Evolutionary conservation across 2,113 vertebrate genomes (phyloP), one percentile per base, ranked within the genome.

Genomic region (Bubo scandiacus): DNA sequence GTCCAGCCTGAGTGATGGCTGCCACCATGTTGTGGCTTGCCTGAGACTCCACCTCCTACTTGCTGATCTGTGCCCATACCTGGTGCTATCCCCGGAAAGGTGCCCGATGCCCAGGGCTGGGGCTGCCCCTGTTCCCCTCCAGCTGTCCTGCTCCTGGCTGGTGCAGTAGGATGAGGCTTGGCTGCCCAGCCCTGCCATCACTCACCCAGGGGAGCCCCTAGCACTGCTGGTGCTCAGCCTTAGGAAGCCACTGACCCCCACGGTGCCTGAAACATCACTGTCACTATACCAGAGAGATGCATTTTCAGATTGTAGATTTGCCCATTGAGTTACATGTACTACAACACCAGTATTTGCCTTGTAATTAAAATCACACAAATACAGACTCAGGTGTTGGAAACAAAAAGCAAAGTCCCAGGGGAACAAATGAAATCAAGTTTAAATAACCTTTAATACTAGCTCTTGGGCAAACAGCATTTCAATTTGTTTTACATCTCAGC

Each of bases 161-260:
- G 12, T 16, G 11, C 2, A 6, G 3, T 52, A 18, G 16, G 32
- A 19, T 1, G 2, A 13, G 2, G 12, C 8, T 6, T 40, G 29
- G 16, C 13, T 66, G 3, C 14, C 10, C 18, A 29, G 20, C 11
- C 26, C 8, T 70, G 7, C 9, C 20, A 14, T 13, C 5, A 11
- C 3, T 9, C 19, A 22, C 3, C 2, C 5, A 19, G 15, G 10
- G 29, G 6, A 57, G 3, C 3, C 11, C 9, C 10, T 0, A 0
- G 2, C 13, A 20, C 23, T 42, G 25, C 49, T 4, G 1, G 3
- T 6, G 3, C 17, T 10, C 8, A 38, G 25, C 10, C 11, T 8
- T 20, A n/a, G 26, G 17, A 11, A 72, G n/a, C 18, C 21, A 12
- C 10, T 0, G 1, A 9, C 22, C 15, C 15, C 20, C 0, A 0